Base-by-base conservation (phyloP, 2,888 invertebrate species). In the Tenthredo notha region DNA sequence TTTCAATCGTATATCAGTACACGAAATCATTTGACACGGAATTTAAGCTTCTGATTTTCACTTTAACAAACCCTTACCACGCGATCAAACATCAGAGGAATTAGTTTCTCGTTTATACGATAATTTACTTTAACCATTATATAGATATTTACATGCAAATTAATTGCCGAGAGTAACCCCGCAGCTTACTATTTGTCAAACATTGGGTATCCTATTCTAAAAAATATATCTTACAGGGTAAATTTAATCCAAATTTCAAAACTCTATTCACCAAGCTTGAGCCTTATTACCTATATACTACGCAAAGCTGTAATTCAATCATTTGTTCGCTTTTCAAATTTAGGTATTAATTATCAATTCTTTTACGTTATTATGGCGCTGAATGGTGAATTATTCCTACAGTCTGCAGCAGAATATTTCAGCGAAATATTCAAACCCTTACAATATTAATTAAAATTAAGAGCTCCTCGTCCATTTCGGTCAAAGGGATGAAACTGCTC, bases 141-240 rank as follows among this genome's bases (percentile, higher is more conserved):
- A 37, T 18, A 37, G 70, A 70, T 37, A 70, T 70, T 70, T 70
- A 37, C 18, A 18, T 70, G 33, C 9, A 70, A 70, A 70, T 70
- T 70, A 70, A 70, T 33, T 37, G 70, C 37, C 33, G n/a, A 33
- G 37, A n/a, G n/a, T n/a, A n/a, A n/a, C 70, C n/a, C 70, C 47
- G 10, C 47, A 21, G 40, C 43, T 75, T 50, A 10, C 75, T 75
- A n/a, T 40, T 75, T 47, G 75, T 75, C 47, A 75, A 47, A 43
- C 43, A 15, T 75, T 12, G 12, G 72, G 10, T 9, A 40, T 72
- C n/a, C 43, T 25, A 43, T 12, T 29, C 21, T 9, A 5, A 25
- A 43, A 10, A 47, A 47, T 37, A 70, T 18, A 33, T 25, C 25
- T 25, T 37, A 5, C 70, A 33, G 29, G 6, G 37, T 70, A 37